These are phyloP conservation scores for Dipus sagitta DNA, from an alignment of 2,797 vertebrate genomes.

Conservation along the genomic window DNA sequence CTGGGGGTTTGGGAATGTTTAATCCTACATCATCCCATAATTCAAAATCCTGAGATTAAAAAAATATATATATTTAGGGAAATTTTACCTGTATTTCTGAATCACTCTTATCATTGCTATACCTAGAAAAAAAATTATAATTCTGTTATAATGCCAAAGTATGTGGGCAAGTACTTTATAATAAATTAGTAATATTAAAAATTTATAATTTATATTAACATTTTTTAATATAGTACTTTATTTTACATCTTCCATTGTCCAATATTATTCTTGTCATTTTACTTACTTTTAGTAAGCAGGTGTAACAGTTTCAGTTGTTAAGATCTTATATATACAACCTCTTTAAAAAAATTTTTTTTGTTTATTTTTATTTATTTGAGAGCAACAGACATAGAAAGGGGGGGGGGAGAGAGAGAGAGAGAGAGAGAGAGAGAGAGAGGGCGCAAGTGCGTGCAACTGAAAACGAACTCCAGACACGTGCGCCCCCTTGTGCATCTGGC, in stretches of 20 bases:
- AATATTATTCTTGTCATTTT: slow-evolving; percentile 30
- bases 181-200: too few relatives aligned
- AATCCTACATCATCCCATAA: slow-evolving; percentile 99
- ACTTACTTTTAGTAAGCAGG: slow-evolving; percentile 8
- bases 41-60: slow-evolving; percentile 95
- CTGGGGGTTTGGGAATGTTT: slow-evolving; percentile 98
- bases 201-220: too few relatives aligned
- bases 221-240: neutral
- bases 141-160: slow-evolving; percentile 22
- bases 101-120: slow-evolving; percentile 9
- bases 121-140: slow-evolving; percentile 59
- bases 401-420: too few relatives aligned
- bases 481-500: too few relatives aligned
- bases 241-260: neutral
- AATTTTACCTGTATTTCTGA: slow-evolving; percentile 56
- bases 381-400: too few relatives aligned
- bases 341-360: too few relatives aligned
- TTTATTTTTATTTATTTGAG: too few relatives aligned
- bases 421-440: too few relatives aligned
- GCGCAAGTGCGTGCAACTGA: too few relatives aligned
- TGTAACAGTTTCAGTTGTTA: slow-evolving; percentile 1
- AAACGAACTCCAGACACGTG: too few relatives aligned
- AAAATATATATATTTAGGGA: neutral
- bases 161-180: neutral
- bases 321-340: neutral